These are phyloP conservation scores for Toxotes lorentzi DNA, from an alignment of 2,797 vertebrate genomes.

Conservation along the genomic window DNA sequence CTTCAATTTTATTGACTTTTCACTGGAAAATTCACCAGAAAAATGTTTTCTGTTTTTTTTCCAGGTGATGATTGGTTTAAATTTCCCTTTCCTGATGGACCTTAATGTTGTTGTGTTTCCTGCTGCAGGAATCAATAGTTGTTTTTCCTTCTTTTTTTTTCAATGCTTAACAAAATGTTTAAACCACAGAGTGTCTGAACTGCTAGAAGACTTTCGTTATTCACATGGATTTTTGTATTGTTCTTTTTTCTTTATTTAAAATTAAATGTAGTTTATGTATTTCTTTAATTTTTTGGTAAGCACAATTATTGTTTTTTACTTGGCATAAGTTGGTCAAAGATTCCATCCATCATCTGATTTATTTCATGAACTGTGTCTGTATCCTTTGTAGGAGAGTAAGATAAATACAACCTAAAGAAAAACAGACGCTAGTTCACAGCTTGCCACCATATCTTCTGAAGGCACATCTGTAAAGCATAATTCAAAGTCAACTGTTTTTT, in stretches of 20 bases:
- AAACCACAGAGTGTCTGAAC: background rate
- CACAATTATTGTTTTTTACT: background rate
- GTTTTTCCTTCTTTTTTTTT: background rate
- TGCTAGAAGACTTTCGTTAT: background rate
- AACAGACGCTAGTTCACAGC: background rate
- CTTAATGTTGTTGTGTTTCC: background rate
- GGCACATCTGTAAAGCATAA: background rate
- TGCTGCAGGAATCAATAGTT: background rate
- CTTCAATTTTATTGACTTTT: background rate
- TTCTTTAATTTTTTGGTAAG: background rate
- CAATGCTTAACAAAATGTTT: background rate
- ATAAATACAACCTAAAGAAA: background rate
- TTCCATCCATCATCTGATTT: no score
- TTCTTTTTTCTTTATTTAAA: background rate
- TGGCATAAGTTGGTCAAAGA: no score
- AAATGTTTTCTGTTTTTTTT: background rate
- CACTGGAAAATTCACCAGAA: background rate
- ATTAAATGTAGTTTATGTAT: background rate
- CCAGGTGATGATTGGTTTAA: background rate
- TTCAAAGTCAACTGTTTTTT: background rate
- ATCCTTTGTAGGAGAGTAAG: no score
- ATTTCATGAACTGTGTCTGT: no score
- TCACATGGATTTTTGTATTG: background rate
- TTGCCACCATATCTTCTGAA: background rate
- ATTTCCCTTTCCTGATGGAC: background rate